phyloP scores from a whole-genome alignment of 2,888 invertebrate species.

The Rhagium mordax region DNA sequence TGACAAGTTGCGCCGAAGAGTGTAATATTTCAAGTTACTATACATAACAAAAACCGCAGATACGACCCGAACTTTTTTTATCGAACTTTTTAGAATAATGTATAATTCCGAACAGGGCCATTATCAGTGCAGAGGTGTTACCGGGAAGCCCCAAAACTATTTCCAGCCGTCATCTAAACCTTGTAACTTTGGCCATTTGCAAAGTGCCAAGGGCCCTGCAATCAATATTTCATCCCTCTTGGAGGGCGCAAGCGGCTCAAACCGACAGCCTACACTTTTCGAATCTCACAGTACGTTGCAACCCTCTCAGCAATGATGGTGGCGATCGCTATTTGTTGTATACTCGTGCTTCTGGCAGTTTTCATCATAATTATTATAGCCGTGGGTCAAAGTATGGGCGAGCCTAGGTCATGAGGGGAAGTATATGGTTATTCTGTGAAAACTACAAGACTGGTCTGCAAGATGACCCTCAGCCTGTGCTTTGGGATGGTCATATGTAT shows the following conservation, averaged over 20 bases:
- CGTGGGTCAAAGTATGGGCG: conserved; percentile 83
- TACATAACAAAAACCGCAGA: neutral
- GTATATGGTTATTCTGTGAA: neutral
- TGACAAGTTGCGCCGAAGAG: neutral
- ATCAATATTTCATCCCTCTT: conserved; percentile 65
- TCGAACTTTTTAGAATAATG: neutral
- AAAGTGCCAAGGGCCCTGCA: conserved; percentile 62
- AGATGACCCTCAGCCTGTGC: conserved; percentile 22
- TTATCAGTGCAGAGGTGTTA: neutral
- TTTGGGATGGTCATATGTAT: conserved; percentile 5
- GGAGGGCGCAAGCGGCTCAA: conserved; percentile 45
- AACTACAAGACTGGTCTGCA: conserved; percentile 13
- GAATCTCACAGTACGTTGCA: conserved; percentile 21
- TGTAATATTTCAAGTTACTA: neutral
- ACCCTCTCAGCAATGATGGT: conserved; percentile 73
- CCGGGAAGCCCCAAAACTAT: conserved; percentile 38
- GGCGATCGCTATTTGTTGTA: conserved; percentile 88
- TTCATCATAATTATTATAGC: conserved; percentile 88
- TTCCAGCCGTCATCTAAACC: conserved; percentile 49
- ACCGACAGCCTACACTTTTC: conserved; percentile 40
- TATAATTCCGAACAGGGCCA: neutral
- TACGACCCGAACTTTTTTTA: neutral
- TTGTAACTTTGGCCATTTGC: conserved; percentile 60
- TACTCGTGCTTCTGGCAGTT: conserved; percentile 84
- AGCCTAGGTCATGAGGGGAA: conserved; percentile 54